Evolutionary conservation across 2,888 invertebrate genomes (phyloP).

Genomic region (Carabus problematicus): DNA sequence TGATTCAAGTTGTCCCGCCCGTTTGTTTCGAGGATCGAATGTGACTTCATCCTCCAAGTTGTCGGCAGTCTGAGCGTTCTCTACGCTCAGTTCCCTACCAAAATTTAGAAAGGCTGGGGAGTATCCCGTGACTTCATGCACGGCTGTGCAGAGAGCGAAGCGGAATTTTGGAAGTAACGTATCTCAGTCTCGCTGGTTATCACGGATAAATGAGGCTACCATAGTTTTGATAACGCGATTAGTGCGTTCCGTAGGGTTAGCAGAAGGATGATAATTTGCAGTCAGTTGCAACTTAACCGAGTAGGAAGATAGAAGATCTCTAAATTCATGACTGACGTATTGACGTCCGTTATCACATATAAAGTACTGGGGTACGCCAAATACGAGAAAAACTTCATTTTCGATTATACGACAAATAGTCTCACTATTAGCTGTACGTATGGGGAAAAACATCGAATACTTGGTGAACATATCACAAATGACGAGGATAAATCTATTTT

Average conservation of each 20-base stretch:
- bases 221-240: conserved; percentile 46
- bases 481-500: conserved; percentile 43
- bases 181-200: conserved; percentile 45
- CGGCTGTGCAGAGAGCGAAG: conserved; percentile 44
- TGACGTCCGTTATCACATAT: conserved; percentile 46
- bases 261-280: conserved; percentile 46
- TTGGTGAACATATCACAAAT: conserved; percentile 46
- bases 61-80: neutral
- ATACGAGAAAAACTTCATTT: conserved; percentile 35
- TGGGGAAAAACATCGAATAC: conserved; percentile 43
- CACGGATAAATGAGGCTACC: conserved; percentile 41
- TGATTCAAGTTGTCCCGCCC: conserved; percentile 23
- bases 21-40: neutral
- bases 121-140: conserved; percentile 37
- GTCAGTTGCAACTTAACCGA: conserved; percentile 34
- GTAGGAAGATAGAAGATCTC: conserved; percentile 5
- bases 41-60: neutral
- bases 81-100: conserved; percentile 28
- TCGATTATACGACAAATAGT: conserved; percentile 28
- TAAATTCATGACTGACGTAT: conserved; percentile 42
- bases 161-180: conserved; percentile 24
- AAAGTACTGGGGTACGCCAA: conserved; percentile 12
- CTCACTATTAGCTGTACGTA: conserved; percentile 44
- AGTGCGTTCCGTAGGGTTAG: conserved; percentile 46
- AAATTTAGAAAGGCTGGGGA: conserved; percentile 45